Percentiles rank a stretch among this genome's conserved stretches.
phyloP scores from a whole-genome alignment of 2,797 vertebrate genomes.

The Siniperca obscura region DNA sequence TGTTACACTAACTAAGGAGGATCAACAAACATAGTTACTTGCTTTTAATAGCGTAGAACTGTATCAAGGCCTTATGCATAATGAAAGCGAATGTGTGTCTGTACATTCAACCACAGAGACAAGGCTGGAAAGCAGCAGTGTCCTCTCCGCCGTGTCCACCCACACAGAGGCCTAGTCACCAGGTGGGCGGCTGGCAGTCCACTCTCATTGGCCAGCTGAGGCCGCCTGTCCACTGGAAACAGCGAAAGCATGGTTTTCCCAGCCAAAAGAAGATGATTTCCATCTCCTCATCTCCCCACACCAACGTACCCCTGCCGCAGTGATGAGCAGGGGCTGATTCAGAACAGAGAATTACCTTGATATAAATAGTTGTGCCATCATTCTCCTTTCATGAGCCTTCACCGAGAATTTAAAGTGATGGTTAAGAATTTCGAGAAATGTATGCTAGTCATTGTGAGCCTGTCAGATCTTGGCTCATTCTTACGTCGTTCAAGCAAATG shows the following conservation, averaged over 20 bases:
- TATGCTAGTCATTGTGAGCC: slow-evolving; percentile 47
- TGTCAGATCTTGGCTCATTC: slow-evolving; percentile 22
- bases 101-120: slow-evolving; percentile 48
- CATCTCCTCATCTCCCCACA: slow-evolving; percentile 64
- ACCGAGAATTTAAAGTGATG: slow-evolving; percentile 43
- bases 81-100: slow-evolving; percentile 43
- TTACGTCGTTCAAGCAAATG: not conserved
- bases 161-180: slow-evolving; percentile 73
- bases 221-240: slow-evolving; percentile 63
- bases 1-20: slow-evolving; percentile 4
- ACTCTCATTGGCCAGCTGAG: slow-evolving; percentile 68
- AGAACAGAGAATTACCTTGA: slow-evolving; percentile 65
- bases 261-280: slow-evolving; percentile 62
- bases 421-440: slow-evolving; percentile 37
- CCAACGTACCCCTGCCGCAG: slow-evolving; percentile 32
- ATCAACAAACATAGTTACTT: slow-evolving; percentile 1
- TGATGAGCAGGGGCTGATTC: slow-evolving; percentile 57
- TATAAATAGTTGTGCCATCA: slow-evolving; percentile 67
- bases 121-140: slow-evolving; percentile 58
- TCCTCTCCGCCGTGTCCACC: slow-evolving; percentile 62
- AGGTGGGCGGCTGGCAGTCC: slow-evolving; percentile 70
- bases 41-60: slow-evolving; percentile 20
- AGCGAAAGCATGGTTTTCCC: slow-evolving; percentile 46
- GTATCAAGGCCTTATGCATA: slow-evolving; percentile 29
- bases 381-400: slow-evolving; percentile 50